phyloP scores from a whole-genome alignment of 2,888 invertebrate species.

The Drosophila vallismaia region DNA sequence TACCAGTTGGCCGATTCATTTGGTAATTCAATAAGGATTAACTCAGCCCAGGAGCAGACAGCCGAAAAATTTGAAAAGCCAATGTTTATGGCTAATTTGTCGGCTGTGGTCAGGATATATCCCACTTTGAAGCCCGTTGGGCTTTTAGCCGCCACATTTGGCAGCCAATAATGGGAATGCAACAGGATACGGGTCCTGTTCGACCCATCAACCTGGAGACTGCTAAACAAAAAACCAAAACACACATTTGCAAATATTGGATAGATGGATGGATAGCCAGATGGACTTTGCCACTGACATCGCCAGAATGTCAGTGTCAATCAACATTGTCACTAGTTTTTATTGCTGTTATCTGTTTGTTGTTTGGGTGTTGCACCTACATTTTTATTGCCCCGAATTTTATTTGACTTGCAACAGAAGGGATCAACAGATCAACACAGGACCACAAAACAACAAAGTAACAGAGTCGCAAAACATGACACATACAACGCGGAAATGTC shows the following conservation, averaged over 20 bases:
- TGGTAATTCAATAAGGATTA: slow-evolving; percentile 53
- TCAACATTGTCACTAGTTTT: slow-evolving; percentile 67
- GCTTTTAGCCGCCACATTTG: slow-evolving; percentile 47
- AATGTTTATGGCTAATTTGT: slow-evolving; percentile 60
- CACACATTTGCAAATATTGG: slow-evolving; percentile 18
- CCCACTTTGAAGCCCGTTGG: slow-evolving; percentile 26
- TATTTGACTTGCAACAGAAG: slow-evolving; percentile 57
- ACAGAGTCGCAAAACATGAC: slow-evolving; percentile 36
- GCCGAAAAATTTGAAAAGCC: slow-evolving; percentile 37
- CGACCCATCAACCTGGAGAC: not conserved
- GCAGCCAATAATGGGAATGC: slow-evolving; percentile 40
- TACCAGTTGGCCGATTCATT: slow-evolving; percentile 16
- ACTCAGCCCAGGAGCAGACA: slow-evolving; percentile 19
- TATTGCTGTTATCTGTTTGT: slow-evolving; percentile 25
- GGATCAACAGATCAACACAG: slow-evolving; percentile 34
- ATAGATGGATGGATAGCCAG: slow-evolving; percentile 14
- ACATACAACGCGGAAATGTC: slow-evolving; percentile 45
- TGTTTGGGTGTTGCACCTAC: slow-evolving; percentile 50
- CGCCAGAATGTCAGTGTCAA: slow-evolving; percentile 76
- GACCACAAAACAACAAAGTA: slow-evolving; percentile 15
- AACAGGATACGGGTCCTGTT: slow-evolving; percentile 33
- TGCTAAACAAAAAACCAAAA: not conserved
- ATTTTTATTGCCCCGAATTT: slow-evolving; percentile 70
- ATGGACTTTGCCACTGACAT: slow-evolving; percentile 43
- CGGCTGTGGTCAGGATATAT: slow-evolving; percentile 48